Evolutionary conservation across 2,888 invertebrate species (phyloP).

Genomic region (Sphinx pinastri): DNA sequence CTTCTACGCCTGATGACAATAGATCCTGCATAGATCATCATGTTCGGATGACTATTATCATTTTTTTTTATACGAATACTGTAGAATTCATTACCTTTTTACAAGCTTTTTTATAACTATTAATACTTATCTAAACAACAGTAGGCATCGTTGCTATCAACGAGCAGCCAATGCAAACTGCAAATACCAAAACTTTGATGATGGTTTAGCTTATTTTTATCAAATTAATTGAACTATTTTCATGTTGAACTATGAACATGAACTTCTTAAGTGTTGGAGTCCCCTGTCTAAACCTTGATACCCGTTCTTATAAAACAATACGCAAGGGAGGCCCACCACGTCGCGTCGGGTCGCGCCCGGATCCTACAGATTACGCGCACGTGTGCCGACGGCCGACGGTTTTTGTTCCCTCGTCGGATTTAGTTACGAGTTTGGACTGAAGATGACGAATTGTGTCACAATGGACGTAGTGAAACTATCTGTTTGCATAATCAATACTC

Average conservation of each 20-base stretch:
- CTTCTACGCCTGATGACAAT: no score
- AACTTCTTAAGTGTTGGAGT: background rate
- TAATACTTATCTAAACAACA: no score
- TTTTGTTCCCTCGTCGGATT: constrained; percentile 8
- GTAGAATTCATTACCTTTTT: no score
- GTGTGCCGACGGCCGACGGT: constrained; percentile 27
- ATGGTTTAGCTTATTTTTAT: no score
- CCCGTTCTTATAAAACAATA: constrained; percentile 11
- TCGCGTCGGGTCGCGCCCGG: constrained; percentile 29
- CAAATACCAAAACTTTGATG: no score
- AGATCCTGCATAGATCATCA: no score
- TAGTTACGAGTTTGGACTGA: constrained; percentile 11
- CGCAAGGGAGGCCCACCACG: constrained; percentile 8
- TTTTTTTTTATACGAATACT: no score
- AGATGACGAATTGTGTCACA: constrained; percentile 3
- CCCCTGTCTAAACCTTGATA: background rate
- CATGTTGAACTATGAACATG: background rate
- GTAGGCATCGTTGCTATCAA: no score
- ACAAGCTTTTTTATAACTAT: no score
- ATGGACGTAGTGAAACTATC: background rate
- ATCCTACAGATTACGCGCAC: constrained; percentile 33
- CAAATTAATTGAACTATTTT: no score
- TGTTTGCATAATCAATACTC: background rate
- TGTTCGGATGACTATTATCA: no score
- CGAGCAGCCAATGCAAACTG: no score